phyloP scores from a whole-genome alignment of 2,888 invertebrate genomes.

The Meta bourneti region DNA sequence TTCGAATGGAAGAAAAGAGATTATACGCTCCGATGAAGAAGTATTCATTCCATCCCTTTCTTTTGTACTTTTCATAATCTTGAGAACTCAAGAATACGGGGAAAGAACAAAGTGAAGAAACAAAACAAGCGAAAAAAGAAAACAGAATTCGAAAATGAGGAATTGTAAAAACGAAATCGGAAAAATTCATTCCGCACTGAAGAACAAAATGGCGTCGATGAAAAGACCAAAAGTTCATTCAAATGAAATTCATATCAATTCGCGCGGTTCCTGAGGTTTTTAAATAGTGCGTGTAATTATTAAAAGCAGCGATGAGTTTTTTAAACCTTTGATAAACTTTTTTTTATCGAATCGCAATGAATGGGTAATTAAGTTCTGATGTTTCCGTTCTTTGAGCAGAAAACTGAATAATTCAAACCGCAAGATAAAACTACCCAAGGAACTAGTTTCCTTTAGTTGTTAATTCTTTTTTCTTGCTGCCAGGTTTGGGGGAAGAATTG shows the following conservation, averaged over 20 bases:
- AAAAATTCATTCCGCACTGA: slow-evolving; percentile 48
- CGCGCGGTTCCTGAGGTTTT: slow-evolving; percentile 35
- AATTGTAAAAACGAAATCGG: slow-evolving; percentile 60
- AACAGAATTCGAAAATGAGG: slow-evolving; percentile 44
- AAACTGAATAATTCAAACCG: slow-evolving; percentile 40
- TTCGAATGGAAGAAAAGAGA: slow-evolving; percentile 58
- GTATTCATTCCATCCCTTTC: slow-evolving; percentile 43
- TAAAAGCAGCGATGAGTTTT: slow-evolving; percentile 42
- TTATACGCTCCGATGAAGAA: slow-evolving; percentile 54
- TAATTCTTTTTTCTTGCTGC: not conserved
- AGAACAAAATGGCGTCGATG: slow-evolving; percentile 50
- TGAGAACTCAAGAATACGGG: slow-evolving; percentile 14
- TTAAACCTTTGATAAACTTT: slow-evolving; percentile 19
- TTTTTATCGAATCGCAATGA: slow-evolving; percentile 31
- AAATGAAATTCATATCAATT: slow-evolving; percentile 43
- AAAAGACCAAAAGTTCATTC: slow-evolving; percentile 46
- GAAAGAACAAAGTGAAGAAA: slow-evolving; percentile 24
- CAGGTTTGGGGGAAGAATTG: slow-evolving; percentile 5
- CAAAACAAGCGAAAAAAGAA: slow-evolving; percentile 1
- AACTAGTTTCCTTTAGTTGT: slow-evolving; percentile 29
- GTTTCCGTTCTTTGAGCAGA: slow-evolving; percentile 46
- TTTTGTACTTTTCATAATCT: slow-evolving; percentile 65
- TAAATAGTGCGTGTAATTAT: slow-evolving; percentile 49
- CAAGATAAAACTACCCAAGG: slow-evolving; percentile 45
- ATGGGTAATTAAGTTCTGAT: slow-evolving; percentile 68